phyloP scores from a whole-genome alignment of 92 coral and sea anemone genomes.

The Virgularia gustaviana region DNA sequence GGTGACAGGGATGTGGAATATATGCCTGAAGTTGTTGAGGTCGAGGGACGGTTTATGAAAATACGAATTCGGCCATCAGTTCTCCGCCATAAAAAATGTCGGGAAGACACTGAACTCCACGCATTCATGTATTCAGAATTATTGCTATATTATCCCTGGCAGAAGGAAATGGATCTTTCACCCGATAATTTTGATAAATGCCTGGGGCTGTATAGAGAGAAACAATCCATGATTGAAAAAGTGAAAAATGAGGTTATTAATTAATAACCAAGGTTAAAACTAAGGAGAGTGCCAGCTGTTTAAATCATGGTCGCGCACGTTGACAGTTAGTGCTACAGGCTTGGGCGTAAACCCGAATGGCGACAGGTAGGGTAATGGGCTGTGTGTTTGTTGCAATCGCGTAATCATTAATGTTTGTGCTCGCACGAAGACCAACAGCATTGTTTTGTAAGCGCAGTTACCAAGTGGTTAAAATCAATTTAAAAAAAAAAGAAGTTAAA shows the following conservation, averaged over 20 bases:
- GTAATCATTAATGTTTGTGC: no score
- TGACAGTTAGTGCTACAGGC: no score
- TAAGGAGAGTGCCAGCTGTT: no score
- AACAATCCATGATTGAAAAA: neutral
- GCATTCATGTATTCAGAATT: neutral
- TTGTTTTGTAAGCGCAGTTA: no score
- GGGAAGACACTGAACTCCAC: neutral
- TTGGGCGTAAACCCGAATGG: no score
- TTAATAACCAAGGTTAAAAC: no score
- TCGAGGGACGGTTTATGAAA: conserved; percentile 25
- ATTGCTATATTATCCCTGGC: neutral
- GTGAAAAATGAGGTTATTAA: neutral
- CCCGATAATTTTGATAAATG: neutral
- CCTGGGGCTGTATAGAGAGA: neutral
- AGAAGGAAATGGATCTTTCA: neutral
- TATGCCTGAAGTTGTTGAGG: conserved; percentile 10
- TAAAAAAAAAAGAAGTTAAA: no score
- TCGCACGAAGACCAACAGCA: no score
- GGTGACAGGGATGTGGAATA: conserved; percentile 5
- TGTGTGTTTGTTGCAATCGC: no score
- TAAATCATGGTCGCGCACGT: no score
- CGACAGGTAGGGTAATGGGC: no score
- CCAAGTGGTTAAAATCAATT: no score
- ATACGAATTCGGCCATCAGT: conserved; percentile 16
- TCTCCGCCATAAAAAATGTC: conserved; percentile 1